A percentile compares a stretch with the other conserved stretches of the same genome.
phyloP scores from a whole-genome alignment of 2,113 vertebrate genomes.

The Phalacrocorax carbo region DNA sequence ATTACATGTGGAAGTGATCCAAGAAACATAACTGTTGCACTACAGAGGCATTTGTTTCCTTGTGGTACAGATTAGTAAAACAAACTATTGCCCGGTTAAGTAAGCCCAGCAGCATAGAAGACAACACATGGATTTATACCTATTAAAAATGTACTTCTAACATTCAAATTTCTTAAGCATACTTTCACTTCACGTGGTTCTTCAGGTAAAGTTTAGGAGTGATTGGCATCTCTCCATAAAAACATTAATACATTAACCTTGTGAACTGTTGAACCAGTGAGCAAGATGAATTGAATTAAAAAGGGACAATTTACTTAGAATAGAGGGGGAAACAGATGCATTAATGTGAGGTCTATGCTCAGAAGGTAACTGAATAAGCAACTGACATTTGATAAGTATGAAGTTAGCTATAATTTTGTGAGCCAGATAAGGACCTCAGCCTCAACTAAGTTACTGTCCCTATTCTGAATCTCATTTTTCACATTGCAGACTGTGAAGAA shows the following conservation, averaged over 20 bases:
- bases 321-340: not conserved
- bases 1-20: not conserved
- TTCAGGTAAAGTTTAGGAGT: not conserved
- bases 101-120: not conserved
- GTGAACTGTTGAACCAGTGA: not conserved
- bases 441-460: not conserved
- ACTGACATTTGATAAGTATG: not conserved
- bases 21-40: not conserved
- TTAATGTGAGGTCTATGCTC: not conserved
- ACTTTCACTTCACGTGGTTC: not conserved
- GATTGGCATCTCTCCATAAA: not conserved
- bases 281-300: not conserved
- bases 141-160: not conserved
- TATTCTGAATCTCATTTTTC: not conserved
- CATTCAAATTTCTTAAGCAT: not conserved
- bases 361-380: not conserved
- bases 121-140: not conserved
- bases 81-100: not conserved
- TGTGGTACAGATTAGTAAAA: not conserved
- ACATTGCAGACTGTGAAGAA: not conserved
- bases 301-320: not conserved
- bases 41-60: not conserved
- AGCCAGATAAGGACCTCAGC: not conserved
- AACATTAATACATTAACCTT: not conserved
- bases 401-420: not conserved